Base-by-base conservation (phyloP, 2,113 vertebrate genomes). In the Oreocharis arfaki region DNA sequence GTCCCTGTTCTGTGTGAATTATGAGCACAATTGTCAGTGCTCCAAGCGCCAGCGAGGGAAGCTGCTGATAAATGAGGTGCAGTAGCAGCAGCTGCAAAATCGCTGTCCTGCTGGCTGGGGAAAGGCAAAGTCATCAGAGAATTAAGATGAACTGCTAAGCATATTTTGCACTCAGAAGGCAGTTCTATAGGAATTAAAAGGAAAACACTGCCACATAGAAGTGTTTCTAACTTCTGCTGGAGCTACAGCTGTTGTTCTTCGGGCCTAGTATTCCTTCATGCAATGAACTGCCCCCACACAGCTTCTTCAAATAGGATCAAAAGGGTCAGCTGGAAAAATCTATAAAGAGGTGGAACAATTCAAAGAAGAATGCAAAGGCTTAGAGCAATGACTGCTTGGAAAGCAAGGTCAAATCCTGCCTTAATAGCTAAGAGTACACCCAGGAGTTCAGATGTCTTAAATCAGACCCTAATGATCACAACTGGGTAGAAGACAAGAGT, bases 61-160 rank as follows among this genome's bases (percentile, higher is more conserved):
- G 90, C 78, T 88, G 85, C 78, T 83, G 92, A 84, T 94, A 71
- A 90, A 95, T 92, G 39, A 92, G 92, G 70, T 96, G 82, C 67
- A 53, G 93, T 77, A 92, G 91, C 93, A 67, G 93, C 96, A 94
- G 95, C 96, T 96, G 96, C 92, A 77, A 65, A 96, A 87, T 73
- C 3, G 6, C 78, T 93, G 87, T 76, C 78, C 82, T 79, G 67
- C 61, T 90, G 83, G 24, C 85, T 83, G 75, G 74, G 75, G 73
- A 87, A 85, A 91, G 70, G 71, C 88, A 80, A 79, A 94, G 76
- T 76, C 82, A 83, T 82, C n/a, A 76, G 82, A 88, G 85, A 95
- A 85, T 76, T 71, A 69, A 90, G 85, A 85, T 80, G 57, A 93
- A 64, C 73, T 78, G 69, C 70, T 84, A 83, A 85, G 78, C 82